phyloP scores from a whole-genome alignment of 2,888 invertebrate genomes.

The Bellardia bayeri region DNA sequence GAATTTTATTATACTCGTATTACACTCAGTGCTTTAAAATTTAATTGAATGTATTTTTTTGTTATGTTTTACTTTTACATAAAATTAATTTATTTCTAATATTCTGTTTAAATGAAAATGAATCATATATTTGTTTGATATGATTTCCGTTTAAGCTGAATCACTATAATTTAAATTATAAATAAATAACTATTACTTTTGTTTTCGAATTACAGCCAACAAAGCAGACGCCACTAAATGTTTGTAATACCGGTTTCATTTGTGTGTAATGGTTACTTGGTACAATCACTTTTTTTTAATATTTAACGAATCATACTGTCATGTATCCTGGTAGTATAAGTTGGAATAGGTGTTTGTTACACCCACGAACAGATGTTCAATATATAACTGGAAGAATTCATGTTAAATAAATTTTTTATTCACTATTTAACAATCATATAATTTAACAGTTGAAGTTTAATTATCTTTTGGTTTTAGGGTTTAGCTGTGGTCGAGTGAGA shows the following conservation, averaged over 20 bases:
- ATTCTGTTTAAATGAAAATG: constrained; percentile 44
- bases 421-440: too few relatives aligned
- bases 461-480: too few relatives aligned
- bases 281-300: constrained; percentile 62
- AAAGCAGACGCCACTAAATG: constrained; percentile 65
- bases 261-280: constrained; percentile 41
- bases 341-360: constrained; percentile 18
- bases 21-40: too few relatives aligned
- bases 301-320: constrained; percentile 15
- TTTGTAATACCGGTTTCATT: constrained; percentile 63
- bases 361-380: constrained; percentile 48
- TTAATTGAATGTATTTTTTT: background rate
- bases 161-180: constrained; percentile 47
- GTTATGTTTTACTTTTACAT: background rate
- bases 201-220: constrained; percentile 36
- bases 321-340: constrained; percentile 52
- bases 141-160: constrained; percentile 60
- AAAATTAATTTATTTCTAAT: constrained; percentile 5
- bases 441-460: too few relatives aligned
- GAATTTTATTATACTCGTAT: too few relatives aligned
- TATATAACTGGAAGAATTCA: background rate
- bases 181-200: constrained; percentile 57
- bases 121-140: constrained; percentile 45
- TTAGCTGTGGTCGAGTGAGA: too few relatives aligned
- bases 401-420: too few relatives aligned